A percentile compares a stretch with the other conserved stretches of the same genome.
phyloP scores from a whole-genome alignment of 2,888 invertebrate genomes.

The Machimus rusticus region DNA sequence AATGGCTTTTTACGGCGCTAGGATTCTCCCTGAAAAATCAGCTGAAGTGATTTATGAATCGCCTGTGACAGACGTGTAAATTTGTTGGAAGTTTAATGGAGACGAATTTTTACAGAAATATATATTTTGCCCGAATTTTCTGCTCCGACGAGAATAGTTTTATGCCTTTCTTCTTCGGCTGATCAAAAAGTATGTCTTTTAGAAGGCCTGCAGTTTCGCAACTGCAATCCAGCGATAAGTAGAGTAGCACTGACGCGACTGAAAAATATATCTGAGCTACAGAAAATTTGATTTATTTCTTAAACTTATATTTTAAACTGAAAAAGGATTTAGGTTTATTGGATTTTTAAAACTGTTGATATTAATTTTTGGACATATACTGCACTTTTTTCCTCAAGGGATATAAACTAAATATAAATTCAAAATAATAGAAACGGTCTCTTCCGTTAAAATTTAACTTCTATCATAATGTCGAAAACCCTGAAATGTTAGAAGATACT shows the following conservation, averaged over 20 bases:
- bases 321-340: no score
- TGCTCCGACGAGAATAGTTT: not conserved
- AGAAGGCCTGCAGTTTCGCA: not conserved
- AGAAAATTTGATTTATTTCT: not conserved
- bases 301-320: not conserved
- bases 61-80: conserved; percentile 31
- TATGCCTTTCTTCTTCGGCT: not conserved
- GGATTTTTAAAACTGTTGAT: no score
- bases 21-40: conserved; percentile 33
- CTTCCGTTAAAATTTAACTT: no score
- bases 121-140: not conserved
- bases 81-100: conserved; percentile 32
- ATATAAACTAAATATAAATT: no score
- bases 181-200: not conserved
- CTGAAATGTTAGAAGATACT: no score
- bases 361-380: no score
- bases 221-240: not conserved
- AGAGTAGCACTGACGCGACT: not conserved
- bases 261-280: not conserved
- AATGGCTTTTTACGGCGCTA: conserved; percentile 40
- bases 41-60: conserved; percentile 32
- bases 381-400: no score
- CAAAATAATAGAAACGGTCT: no score
- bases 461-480: no score
- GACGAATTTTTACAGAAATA: not conserved